Conservation (phyloP, 2,797 vertebrate species). For the Helarctos malayanus region DNA sequence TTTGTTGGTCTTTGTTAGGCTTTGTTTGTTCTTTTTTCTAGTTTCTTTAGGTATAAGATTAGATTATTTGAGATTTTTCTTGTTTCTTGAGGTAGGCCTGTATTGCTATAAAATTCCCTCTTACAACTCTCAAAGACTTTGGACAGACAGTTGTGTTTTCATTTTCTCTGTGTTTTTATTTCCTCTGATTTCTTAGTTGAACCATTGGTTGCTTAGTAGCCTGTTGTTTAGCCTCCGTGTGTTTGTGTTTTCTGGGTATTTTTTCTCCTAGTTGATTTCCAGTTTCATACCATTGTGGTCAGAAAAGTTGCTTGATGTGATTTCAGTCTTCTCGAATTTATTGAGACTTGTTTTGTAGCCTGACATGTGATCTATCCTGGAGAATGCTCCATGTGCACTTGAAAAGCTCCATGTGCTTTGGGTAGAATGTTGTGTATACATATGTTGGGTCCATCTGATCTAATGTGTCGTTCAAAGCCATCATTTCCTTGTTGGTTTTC, state of each 20-base stretch:
- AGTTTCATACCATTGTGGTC: not conserved
- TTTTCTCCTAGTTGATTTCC: not conserved
- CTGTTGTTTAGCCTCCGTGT: not conserved
- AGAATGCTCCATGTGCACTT: not conserved
- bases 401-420: not conserved
- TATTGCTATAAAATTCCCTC: not conserved
- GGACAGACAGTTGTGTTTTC: not conserved
- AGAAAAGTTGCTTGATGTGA: not conserved
- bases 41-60: not conserved
- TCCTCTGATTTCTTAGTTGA: not conserved
- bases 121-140: not conserved
- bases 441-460: not conserved
- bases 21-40: not conserved
- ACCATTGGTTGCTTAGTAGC: not conserved
- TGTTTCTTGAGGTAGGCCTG: not conserved
- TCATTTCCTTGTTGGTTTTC: not conserved
- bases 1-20: not conserved
- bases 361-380: not conserved
- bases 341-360: not conserved
- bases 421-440: not conserved
- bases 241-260: not conserved
- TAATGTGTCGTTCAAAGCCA: not conserved
- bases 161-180: not conserved
- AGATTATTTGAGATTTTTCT: not conserved
- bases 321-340: not conserved